Evolutionary conservation across 2,113 vertebrate genomes (phyloP).

Genomic region (Lathamus discolor): DNA sequence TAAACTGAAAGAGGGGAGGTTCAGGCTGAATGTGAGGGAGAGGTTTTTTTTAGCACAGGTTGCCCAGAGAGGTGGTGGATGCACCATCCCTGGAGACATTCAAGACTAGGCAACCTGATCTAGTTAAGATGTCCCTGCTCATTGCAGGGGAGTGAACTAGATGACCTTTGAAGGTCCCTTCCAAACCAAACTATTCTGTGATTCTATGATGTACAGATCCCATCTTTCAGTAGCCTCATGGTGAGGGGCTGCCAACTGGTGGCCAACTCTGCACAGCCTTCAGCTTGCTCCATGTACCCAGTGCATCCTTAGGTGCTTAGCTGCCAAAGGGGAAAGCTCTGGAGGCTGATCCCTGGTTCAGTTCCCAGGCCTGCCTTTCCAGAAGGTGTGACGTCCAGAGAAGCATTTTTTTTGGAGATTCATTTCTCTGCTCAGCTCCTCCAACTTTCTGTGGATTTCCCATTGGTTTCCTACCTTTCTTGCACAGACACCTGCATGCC

Average conservation of each 20-base stretch:
- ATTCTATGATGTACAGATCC: not conserved
- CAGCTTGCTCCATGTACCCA: not conserved
- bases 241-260: not conserved
- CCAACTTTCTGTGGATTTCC: not conserved
- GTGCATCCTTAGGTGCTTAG: not conserved
- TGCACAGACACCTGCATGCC: not conserved
- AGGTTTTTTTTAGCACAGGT: not conserved
- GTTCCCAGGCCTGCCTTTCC: not conserved
- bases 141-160: not conserved
- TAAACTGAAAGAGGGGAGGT: not conserved
- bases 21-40: not conserved
- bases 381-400: not conserved
- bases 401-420: not conserved
- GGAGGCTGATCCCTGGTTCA: not conserved
- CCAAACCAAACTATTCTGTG: not conserved
- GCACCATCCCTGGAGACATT: not conserved
- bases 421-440: not conserved
- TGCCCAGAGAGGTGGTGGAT: not conserved
- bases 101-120: not conserved
- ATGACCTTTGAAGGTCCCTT: not conserved
- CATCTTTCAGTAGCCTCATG: accelerated
- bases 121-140: not conserved
- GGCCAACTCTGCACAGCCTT: not conserved
- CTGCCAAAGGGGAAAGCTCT: not conserved
- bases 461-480: not conserved